Base-by-base conservation (phyloP, 2,113 vertebrate species). In the Coregonus clupeaformis region DNA sequence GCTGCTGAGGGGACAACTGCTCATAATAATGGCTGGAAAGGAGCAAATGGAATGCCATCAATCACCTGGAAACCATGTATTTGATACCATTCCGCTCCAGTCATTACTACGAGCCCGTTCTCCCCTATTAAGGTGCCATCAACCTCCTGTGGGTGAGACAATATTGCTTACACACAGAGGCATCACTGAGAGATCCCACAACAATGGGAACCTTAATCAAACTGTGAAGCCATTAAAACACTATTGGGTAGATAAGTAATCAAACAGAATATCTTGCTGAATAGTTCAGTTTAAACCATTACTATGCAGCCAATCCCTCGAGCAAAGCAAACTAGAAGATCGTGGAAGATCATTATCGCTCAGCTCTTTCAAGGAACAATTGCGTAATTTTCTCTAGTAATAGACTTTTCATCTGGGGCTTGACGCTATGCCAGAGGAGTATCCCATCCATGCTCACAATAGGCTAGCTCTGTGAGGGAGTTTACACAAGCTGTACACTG, bases 401-500 rank as follows among this genome's bases (percentile, higher is more conserved):
- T 84, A 70, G 65, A 76, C 47, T 83, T 84, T 75, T 82, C 85
- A 74, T 85, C 64, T 84, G 72, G 79, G 63, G 1, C 3, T 47
- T 72, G 72, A 49, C 62, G 49, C 42, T 27, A 24, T 62, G 69
- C 80, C 78, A 82, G 49, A 78, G 69, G 20, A 72, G 52, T 12
- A 68, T 64, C 32, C 36, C 74, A n/a, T 57, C 57, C 9, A 42
- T 11, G 9, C 36, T 42, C 36, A 42, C 36, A 42, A 42, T 42
- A 42, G 11, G 36, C 36, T 11, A 42, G 36, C 36, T 42, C 36
- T 42, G 36, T 42, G 9, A 42, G 36, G 36, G 36, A 42, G 36
- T 64, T 66, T 63, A 74, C 70, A 52, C 16, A 55, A 67, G 25
- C 25, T 36, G 20, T 60, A n/a, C 16, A 16, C 73, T 57, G 52